Evolutionary conservation across 1,140 invertebrate species (phyloP), one percentile per base, ranked within the genome.

Genomic region (Pseudomyrmex cubaensis): DNA sequence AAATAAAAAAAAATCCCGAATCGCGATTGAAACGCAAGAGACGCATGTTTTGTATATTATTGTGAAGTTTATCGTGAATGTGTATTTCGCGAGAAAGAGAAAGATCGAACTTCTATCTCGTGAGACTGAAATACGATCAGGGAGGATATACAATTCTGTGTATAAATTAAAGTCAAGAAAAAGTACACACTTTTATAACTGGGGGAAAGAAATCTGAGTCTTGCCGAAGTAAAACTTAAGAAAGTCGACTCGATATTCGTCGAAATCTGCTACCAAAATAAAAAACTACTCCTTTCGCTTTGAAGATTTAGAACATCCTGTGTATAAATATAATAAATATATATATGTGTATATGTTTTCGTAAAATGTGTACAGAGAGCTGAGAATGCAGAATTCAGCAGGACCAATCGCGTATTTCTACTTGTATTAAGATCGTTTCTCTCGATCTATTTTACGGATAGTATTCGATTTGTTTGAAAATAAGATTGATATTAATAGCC

Each of bases 31-130:
- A 63, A 75, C 25, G 20, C 73, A 9, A 20, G 46, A 35, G 44
- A 61, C 50, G 25, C 25, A 63, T 5, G 44, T 61, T n/a, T 67
- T 63, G n/a, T 44, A 54, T n/a, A 44, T 67, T 22, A 66, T 67
- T 66, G 57, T 20, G 25, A 20, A 54, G 57, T 80, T 74, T 63
- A 61, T 67, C 62, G 20, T 74, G 62, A 70, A 46, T 78, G 48
- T 67, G 61, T 61, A 50, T 52, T 20, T 63, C 22, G 57, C 48
- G 61, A 44, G 46, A 50, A 25, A 75, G 76, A 86, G 72, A 64
- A 52, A 85, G 85, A 87, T 64, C 78, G 86, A 87, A 25, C 76
- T 87, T 83, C 66, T 75, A 87, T 75, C 63, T 67, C 56, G 59
- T 82, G 70, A 86, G 77, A 86, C 85, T 86, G 77, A 86, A 25